Evolutionary conservation across 2,113 vertebrate species (phyloP).

Genomic region (Plecturocebus donacophilus): DNA sequence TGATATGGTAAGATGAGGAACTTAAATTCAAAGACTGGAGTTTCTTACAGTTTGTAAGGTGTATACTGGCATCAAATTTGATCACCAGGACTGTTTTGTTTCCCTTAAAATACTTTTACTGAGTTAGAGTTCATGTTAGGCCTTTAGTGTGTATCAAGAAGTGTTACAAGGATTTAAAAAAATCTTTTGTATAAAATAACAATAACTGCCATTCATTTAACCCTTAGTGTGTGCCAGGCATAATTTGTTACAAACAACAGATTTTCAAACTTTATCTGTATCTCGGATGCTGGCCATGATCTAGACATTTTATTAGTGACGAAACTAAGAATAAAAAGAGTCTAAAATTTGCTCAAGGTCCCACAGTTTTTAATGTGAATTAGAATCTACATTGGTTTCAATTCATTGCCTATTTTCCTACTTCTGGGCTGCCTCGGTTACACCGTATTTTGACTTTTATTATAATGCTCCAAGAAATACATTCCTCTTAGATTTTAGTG

Average conservation of each 20-base stretch:
- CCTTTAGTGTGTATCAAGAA: background rate
- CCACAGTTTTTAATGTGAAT: background rate
- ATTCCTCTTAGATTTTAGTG: background rate
- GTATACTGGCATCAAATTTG: background rate
- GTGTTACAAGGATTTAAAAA: background rate
- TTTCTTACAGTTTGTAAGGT: background rate
- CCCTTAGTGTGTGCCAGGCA: background rate
- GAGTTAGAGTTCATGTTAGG: constrained; percentile 19
- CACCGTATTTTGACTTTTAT: background rate
- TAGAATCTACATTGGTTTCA: background rate
- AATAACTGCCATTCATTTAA: background rate
- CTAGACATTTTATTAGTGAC: background rate
- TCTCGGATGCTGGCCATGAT: background rate
- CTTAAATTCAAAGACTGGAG: background rate
- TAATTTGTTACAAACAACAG: background rate
- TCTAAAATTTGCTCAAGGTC: background rate
- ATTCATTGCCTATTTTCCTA: background rate
- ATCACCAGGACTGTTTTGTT: background rate
- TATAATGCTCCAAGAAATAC: background rate
- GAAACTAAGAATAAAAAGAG: background rate
- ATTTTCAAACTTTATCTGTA: background rate
- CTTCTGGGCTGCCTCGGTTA: background rate
- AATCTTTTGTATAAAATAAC: background rate
- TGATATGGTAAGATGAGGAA: background rate
- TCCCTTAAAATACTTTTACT: constrained; percentile 22